Base-by-base conservation (phyloP, 2,797 vertebrate species). In the Brachyalestes nurse region DNA sequence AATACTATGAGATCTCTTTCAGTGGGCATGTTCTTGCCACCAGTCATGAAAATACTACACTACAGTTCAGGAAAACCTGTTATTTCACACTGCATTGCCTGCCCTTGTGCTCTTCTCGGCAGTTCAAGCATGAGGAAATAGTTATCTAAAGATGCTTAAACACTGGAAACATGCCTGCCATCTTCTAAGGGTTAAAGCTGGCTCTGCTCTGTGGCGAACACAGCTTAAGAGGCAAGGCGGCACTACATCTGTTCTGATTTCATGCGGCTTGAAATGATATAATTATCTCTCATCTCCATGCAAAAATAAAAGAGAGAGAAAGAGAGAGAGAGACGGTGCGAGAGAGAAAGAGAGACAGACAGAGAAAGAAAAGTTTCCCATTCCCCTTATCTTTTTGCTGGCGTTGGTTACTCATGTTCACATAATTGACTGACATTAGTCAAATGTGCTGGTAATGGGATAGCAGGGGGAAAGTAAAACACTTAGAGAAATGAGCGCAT, bases 401-500 rank as follows among this genome's bases (percentile, higher is more conserved):
- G 65, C 60, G 55, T 69, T 72, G 76, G 66, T 77, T 79, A 57
- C 65, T 62, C 40, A 49, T 88, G 80, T 87, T 78, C 77, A 71
- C 66, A 75, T 83, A 87, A 88, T 77, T 82, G 84, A 84, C 80
- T 77, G 82, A 72, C 81, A 85, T 88, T 85, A 72, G 82, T 88
- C 86, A 82, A 87, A 85, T 85, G 84, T 83, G 84, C 70, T 83
- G 84, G 75, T 82, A 86, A 87, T 72, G 82, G 87, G 81, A 83
- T 82, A 77, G 71, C 65, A 60, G 75, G 61, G 60, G 83, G 75
- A 45, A 80, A 79, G 85, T 62, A 75, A 85, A 85, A 72, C 78
- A 83, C 83, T 85, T 82, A 85, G 86, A 89, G 83, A 78, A 87
- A 88, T 17, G 64, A 85, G 84, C 75, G 75, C 85, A 88, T 88